These are phyloP conservation scores for Delichon dasypus DNA, from an alignment of 2,797 vertebrate genomes.

Conservation along the genomic window DNA sequence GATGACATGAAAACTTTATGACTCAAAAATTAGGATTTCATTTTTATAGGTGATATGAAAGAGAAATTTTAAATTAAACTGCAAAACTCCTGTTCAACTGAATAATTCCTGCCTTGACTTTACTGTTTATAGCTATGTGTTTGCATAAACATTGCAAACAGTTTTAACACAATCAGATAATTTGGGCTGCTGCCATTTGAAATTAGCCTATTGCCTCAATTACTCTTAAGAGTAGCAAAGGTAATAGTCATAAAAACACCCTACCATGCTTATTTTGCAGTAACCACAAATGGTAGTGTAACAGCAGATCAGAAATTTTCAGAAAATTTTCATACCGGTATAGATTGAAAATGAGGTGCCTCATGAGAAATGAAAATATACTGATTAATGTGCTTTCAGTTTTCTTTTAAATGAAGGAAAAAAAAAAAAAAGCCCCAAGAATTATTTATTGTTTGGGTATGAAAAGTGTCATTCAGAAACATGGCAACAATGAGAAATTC, in stretches of 20 bases:
- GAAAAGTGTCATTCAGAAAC: not conserved
- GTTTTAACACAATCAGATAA: not conserved
- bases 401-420: not conserved
- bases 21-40: not conserved
- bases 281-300: not conserved
- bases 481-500: not conserved
- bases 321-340: not conserved
- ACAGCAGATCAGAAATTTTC: not conserved
- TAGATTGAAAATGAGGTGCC: not conserved
- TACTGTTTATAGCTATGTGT: not conserved
- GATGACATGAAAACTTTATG: not conserved
- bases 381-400: not conserved
- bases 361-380: not conserved
- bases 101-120: not conserved
- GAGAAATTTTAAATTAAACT: slow-evolving; percentile 27
- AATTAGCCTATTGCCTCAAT: not conserved
- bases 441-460: not conserved
- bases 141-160: not conserved
- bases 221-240: not conserved
- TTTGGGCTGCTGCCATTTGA: not conserved
- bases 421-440: not conserved
- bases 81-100: not conserved
- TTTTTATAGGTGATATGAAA: slow-evolving; percentile 39
- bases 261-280: not conserved
- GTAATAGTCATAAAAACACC: not conserved